These are phyloP conservation scores for Semibalanus balanoides DNA, from an alignment of 1,140 invertebrate genomes.

Conservation along the genomic window DNA sequence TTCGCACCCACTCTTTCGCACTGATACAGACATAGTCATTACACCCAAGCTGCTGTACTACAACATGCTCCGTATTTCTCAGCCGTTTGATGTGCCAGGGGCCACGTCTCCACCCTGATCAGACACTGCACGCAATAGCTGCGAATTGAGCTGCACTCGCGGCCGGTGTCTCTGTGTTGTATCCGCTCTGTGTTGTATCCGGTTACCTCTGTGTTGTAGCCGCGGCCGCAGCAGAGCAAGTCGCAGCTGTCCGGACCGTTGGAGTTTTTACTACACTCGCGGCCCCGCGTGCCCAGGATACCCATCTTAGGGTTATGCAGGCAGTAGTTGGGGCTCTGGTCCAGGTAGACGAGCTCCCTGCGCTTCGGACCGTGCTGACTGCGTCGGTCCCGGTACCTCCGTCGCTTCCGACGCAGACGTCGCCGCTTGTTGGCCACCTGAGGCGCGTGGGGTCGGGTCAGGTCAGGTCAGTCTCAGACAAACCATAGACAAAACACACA, in stretches of 20 bases:
- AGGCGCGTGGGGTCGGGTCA: not conserved
- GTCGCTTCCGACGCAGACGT: not conserved
- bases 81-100: no score
- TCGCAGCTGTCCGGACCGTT: constrained; percentile 48
- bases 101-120: no score
- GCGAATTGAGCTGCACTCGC: no score
- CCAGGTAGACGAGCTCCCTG: constrained; percentile 61
- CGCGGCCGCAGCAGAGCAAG: constrained; percentile 47
- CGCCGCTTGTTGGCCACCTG: constrained; percentile 3
- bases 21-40: no score
- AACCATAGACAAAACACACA: no score
- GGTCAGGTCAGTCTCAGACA: no score
- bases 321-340: constrained; percentile 83
- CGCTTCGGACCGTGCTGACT: not conserved
- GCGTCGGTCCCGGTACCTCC: not conserved
- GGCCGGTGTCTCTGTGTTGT: no score
- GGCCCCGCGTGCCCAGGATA: constrained; percentile 44
- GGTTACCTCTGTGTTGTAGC: constrained; percentile 43
- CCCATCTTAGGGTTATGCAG: constrained; percentile 70
- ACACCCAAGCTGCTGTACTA: no score
- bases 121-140: no score
- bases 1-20: no score
- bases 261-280: constrained; percentile 45
- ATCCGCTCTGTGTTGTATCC: no score
- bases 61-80: no score